Percentiles rank a stretch among this genome's conserved stretches.
Conservation (phyloP, 1,140 invertebrate species). For the Laupala kohalensis region DNA sequence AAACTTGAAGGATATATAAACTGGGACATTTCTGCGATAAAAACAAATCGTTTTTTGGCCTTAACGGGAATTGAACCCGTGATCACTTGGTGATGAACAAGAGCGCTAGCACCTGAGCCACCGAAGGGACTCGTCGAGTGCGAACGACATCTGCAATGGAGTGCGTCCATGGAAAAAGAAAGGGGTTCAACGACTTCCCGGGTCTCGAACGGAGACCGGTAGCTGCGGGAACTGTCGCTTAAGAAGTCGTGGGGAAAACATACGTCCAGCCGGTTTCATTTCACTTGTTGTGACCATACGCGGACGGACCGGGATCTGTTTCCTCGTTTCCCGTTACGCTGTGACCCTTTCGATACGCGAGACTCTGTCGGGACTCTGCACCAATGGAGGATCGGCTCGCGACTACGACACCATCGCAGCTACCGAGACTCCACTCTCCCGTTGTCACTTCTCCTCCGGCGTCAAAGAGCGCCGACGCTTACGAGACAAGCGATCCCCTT, state of each 20-base stretch:
- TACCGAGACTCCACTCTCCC: background rate
- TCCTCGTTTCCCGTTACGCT: background rate
- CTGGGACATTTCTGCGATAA: too few relatives aligned
- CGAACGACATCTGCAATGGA: too few relatives aligned
- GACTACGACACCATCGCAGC: background rate
- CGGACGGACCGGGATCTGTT: background rate
- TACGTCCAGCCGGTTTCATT: too few relatives aligned
- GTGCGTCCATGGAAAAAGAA: too few relatives aligned
- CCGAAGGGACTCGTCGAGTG: too few relatives aligned
- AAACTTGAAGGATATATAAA: too few relatives aligned
- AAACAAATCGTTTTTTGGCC: too few relatives aligned
- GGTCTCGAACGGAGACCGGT: background rate
- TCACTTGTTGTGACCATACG: background rate
- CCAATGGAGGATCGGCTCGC: background rate
- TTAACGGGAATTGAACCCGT: too few relatives aligned
- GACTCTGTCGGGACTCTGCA: background rate
- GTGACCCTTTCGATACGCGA: background rate
- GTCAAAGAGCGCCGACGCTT: background rate
- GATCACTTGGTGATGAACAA: too few relatives aligned
- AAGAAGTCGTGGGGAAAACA: too few relatives aligned
- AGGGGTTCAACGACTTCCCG: too few relatives aligned
- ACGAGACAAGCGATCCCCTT: background rate
- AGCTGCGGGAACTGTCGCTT: background rate
- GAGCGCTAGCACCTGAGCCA: too few relatives aligned
- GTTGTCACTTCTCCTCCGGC: background rate